Evolutionary conservation across 1,140 invertebrate species (phyloP), one percentile per base, ranked within the genome.

Genomic region (Ips typographus): DNA sequence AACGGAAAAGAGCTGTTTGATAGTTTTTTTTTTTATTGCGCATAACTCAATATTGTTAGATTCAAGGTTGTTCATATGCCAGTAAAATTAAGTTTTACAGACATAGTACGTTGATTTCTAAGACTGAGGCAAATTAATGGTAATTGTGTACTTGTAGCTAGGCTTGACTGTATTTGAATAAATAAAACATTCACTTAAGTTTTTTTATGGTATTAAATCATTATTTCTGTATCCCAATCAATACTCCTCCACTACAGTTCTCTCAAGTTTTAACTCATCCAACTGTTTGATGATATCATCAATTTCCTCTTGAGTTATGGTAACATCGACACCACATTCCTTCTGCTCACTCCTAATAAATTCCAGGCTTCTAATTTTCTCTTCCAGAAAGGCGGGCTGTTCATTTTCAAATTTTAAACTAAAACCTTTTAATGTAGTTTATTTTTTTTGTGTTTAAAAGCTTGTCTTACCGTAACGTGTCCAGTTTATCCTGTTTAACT

Each of bases 261-360:
- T 72, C 72, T 79, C 72, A 2, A 74, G 64, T 38, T 77, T 59
- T 51, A 84, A 75, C 64, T 85, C 77, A 51, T 84, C 79, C 2
- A 86, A 78, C 73, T 87, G 81, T 67, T 83, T 74, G 40, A 84
- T 82, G 1, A 86, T 84, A n/a, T 79, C 78, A 65, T 83, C 84
- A 65, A 92, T 88, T 66, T 91, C 86, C 69, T 88, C 83, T 72
- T 89, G 84, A 0, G 82, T 85, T 0, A 91, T 84, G 1, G 89
- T 88, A 0, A 87, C 82, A 43, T 82, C 76, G 3, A 90, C 74
- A 43, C 88, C 85, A 73, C 88, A 87, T 37, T 85, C 84, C 60
- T 84, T 80, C 78, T 94, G 89, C 78, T 92, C 90, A 68, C 87
- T 83, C 53, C 86, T 84, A 22, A 94, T 91, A 72, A 88, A 90